Base-by-base conservation (phyloP, 2,797 vertebrate genomes). In the Caiman crocodilus region DNA sequence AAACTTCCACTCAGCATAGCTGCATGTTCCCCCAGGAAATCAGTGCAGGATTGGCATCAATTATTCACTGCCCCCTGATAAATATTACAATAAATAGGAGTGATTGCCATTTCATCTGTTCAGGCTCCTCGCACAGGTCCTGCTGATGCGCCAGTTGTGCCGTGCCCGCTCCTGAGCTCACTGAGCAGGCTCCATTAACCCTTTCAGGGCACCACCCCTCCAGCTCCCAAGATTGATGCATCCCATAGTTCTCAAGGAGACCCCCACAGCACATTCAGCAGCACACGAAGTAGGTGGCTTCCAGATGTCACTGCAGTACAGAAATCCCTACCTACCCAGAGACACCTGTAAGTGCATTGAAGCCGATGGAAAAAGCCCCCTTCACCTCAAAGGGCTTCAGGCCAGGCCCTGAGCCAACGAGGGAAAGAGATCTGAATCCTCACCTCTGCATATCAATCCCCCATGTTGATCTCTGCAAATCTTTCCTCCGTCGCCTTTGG, bases 1-100 rank as follows among this genome's bases (percentile, higher is more conserved):
- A 86, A 76, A 74, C 84, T 76, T 79, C 57, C 67, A 91, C 87
- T 91, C 89, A 65, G 5, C 79, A 85, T 73, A 89, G 77, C 84
- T 2, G 0, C 69, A 76, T 0, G 0, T 80, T 71, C 90, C 87
- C 92, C 50, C 4, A 93, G 96, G 95, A 97, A 96, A 94, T 96
- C 94, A 91, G 95, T 73, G 61, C 86, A 23, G 85, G 79, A 90
- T 95, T 89, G 79, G 80, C 82, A 91, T 92, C 92, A 93, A 94
- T 96, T 91, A 96, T 95, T 96, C 91, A 96, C 91, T 94, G 93
- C 94, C 92, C 60, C 83, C 93, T 89, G 87, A 95, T 84, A 95
- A 95, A 96, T 92, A 96, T 90, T 89, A 91, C 88, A 96, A 87
- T 92, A 96, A 95, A 96, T 75, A 94, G 82, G 88, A 95, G 85